Percentiles rank a stretch among this genome's conserved stretches.
phyloP scores from a whole-genome alignment of 2,113 vertebrate genomes.

The Lucifuga dentata region DNA sequence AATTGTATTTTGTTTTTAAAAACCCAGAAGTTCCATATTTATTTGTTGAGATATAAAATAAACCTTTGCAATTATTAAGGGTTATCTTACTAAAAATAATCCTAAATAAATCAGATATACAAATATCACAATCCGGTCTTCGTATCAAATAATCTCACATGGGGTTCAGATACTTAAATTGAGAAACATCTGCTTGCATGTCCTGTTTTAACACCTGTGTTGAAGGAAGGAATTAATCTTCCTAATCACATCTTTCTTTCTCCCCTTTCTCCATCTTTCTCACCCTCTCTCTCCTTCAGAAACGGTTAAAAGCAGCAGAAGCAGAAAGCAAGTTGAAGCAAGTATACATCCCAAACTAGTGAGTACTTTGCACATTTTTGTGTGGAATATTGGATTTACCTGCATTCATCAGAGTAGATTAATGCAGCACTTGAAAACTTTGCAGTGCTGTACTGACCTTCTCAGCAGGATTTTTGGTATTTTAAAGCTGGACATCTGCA shows the following conservation, averaged over 20 bases:
- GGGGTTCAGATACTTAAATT: no score
- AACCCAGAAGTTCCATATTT: no score
- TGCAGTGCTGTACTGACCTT: neutral
- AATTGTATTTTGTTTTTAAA: no score
- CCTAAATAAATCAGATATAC: no score
- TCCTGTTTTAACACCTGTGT: neutral
- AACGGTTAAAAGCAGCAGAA: constrained; percentile 86
- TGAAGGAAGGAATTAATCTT: neutral
- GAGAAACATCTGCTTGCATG: no score
- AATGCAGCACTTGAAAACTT: neutral
- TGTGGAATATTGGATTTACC: neutral
- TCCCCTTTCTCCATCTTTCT: constrained; percentile 3
- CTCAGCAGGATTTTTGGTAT: neutral
- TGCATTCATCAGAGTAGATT: neutral
- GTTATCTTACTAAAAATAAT: no score
- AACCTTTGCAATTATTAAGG: no score
- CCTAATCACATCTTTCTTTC: constrained; percentile 3
- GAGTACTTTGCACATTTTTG: constrained; percentile 57
- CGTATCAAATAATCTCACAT: no score
- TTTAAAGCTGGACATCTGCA: constrained; percentile 4
- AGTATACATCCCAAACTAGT: constrained; percentile 88
- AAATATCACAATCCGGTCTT: no score
- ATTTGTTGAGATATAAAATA: no score
- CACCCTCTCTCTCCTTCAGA: constrained; percentile 69
- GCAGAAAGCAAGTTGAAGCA: constrained; percentile 87